phyloP scores from a whole-genome alignment of 2,113 vertebrate species.

The Upupa epops region DNA sequence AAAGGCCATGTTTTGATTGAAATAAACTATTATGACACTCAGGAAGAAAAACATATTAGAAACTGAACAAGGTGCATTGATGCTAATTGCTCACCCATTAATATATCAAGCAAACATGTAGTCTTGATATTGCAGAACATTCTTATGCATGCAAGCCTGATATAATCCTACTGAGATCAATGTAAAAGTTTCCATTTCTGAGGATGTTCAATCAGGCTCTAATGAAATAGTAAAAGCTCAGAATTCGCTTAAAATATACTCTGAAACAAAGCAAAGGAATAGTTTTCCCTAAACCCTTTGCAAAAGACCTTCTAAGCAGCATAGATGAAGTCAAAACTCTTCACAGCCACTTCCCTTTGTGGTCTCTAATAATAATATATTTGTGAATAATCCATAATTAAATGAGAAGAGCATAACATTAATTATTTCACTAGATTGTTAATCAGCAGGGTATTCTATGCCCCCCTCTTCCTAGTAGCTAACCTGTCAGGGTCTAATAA shows the following conservation, averaged over 20 bases:
- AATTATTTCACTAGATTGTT: conserved; percentile 81
- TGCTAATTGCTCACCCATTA: background rate
- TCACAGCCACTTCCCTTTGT: conserved; percentile 59
- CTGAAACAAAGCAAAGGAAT: background rate
- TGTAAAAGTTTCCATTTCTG: background rate
- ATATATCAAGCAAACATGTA: rapidly evolving
- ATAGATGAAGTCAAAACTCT: conserved; percentile 7
- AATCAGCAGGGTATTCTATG: conserved; percentile 77
- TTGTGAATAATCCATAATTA: conserved; percentile 80
- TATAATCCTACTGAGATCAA: background rate
- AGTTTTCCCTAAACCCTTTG: background rate
- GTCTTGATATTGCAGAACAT: background rate
- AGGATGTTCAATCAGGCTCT: background rate
- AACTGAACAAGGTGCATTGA: background rate
- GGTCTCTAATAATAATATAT: conserved; percentile 72
- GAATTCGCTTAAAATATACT: background rate
- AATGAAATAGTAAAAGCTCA: background rate
- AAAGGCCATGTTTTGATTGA: background rate
- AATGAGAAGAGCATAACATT: conserved; percentile 78
- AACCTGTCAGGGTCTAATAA: conserved; percentile 81
- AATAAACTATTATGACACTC: background rate
- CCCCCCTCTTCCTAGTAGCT: conserved; percentile 55
- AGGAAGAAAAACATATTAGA: background rate
- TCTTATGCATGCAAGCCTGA: background rate
- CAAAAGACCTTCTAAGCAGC: background rate